A percentile compares a stretch with the other conserved stretches of the same genome.
Conservation (phyloP, 64 coral and sea anemone species). For the Porites lutea region DNA sequence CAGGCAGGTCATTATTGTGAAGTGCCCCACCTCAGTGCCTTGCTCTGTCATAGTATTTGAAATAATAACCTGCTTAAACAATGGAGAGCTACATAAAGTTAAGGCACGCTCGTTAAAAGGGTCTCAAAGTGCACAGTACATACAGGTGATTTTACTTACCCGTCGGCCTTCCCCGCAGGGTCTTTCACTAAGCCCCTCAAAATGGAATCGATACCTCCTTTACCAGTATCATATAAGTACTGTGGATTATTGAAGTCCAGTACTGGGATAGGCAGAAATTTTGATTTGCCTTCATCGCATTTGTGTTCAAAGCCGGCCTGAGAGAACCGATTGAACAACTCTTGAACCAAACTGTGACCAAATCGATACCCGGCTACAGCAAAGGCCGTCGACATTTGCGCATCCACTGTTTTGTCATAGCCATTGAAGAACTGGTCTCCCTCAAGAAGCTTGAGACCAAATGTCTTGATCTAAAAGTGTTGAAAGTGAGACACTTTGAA, state of each 20-base stretch:
- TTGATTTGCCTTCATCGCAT: background rate
- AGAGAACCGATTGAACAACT: background rate
- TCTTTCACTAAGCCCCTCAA: constrained; percentile 13
- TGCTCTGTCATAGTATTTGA: too few species aligned
- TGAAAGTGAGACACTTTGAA: background rate
- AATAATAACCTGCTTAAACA: too few species aligned
- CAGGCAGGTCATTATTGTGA: too few species aligned
- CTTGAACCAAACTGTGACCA: constrained; percentile 59
- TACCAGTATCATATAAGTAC: constrained; percentile 4
- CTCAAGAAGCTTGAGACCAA: background rate
- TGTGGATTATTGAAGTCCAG: background rate
- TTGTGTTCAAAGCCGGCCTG: background rate
- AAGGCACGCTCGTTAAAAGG: too few species aligned
- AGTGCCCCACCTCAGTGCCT: too few species aligned
- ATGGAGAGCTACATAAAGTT: too few species aligned
- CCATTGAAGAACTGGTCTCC: background rate
- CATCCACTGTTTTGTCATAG: background rate
- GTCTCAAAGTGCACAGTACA: too few species aligned
- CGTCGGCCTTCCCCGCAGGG: constrained; percentile 7
- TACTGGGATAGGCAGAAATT: background rate
- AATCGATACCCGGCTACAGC: constrained; percentile 60
- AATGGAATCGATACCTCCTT: constrained; percentile 30
- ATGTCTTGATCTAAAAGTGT: background rate
- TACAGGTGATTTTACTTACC: background rate
- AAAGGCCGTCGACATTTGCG: constrained; percentile 32